A percentile compares a stretch with the other conserved stretches of the same genome.
Evolutionary conservation across 2,113 vertebrate genomes (phyloP).

Genomic region (Grantiella picta): DNA sequence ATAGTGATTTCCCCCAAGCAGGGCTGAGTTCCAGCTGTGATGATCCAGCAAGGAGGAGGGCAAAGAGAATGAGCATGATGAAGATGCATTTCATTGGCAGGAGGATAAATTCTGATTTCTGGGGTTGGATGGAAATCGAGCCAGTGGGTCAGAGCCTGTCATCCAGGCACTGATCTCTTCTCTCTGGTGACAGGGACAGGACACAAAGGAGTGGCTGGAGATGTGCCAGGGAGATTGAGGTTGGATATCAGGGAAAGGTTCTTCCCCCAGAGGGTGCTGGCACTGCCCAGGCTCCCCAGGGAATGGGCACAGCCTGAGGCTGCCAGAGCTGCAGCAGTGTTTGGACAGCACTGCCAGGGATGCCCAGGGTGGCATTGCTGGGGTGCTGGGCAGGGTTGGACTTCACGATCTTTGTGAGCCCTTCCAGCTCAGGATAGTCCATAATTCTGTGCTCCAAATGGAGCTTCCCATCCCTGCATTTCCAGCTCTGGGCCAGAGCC

Average conservation of each 20-base stretch:
- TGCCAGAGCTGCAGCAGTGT: background rate
- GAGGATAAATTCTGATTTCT: background rate
- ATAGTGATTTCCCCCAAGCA: background rate
- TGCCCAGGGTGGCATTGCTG: background rate
- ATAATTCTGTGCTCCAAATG: background rate
- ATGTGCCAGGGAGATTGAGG: background rate
- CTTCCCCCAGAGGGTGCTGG: background rate
- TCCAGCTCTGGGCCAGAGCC: background rate
- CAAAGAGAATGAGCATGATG: accelerated
- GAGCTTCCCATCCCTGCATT: background rate
- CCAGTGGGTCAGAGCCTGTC: background rate
- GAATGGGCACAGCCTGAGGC: background rate
- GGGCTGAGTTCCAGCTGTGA: background rate
- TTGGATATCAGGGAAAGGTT: background rate
- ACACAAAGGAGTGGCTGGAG: accelerated
- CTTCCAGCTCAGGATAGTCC: background rate
- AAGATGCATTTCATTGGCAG: background rate
- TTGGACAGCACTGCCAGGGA: accelerated
- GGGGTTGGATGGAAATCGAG: background rate
- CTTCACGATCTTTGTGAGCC: background rate
- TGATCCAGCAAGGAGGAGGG: background rate
- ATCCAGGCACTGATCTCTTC: background rate
- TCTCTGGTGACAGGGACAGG: background rate
- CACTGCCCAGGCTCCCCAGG: background rate
- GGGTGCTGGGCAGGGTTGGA: background rate